These are phyloP conservation scores for Aix galericulata DNA, from an alignment of 2,113 vertebrate species.

Conservation along the genomic window DNA sequence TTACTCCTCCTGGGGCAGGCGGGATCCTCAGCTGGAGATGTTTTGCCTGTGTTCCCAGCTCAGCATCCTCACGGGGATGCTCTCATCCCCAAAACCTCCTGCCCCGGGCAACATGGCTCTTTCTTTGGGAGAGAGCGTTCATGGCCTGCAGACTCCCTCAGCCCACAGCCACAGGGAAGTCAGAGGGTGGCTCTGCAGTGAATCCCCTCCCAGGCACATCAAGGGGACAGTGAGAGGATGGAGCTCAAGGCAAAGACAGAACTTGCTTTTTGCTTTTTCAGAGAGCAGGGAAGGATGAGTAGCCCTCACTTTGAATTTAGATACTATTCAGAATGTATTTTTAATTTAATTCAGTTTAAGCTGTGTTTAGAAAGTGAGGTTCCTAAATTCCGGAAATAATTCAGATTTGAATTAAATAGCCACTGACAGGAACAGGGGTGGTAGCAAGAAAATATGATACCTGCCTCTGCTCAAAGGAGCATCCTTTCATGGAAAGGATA, in stretches of 20 bases:
- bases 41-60: neutral
- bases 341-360: conserved; percentile 20
- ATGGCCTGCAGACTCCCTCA: neutral
- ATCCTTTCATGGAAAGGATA: neutral
- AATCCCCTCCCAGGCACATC: neutral
- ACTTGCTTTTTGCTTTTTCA: neutral
- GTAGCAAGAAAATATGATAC: neutral
- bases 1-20: neutral
- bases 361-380: neutral
- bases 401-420: neutral
- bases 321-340: neutral
- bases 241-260: neutral
- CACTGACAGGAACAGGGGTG: neutral
- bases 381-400: neutral
- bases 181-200: neutral
- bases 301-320: neutral
- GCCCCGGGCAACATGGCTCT: neutral
- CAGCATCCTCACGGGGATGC: neutral
- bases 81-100: neutral
- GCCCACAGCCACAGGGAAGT: neutral
- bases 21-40: neutral
- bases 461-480: neutral
- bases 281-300: neutral
- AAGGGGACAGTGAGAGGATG: neutral
- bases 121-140: neutral